Percentiles rank a stretch among this genome's conserved stretches.
phyloP scores from a whole-genome alignment of 2,113 vertebrate genomes.

The Sturnira hondurensis region DNA sequence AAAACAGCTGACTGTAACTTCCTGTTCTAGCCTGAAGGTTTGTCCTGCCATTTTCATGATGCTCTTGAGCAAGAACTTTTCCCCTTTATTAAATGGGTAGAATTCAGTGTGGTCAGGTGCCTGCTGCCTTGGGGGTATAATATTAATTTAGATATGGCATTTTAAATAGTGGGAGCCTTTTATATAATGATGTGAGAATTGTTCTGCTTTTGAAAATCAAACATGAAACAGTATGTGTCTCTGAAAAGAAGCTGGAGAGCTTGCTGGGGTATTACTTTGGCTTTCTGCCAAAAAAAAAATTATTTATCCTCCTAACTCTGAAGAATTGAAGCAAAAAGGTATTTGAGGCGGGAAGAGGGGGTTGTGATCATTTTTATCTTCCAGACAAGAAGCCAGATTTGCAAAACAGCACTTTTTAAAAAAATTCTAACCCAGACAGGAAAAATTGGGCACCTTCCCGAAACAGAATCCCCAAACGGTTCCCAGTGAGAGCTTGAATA shows the following conservation, averaged over 20 bases:
- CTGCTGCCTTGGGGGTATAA: constrained; percentile 12
- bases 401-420: not conserved
- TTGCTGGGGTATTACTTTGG: constrained; percentile 53
- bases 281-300: constrained; percentile 29
- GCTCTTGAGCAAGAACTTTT: not conserved
- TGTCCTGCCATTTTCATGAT: not conserved
- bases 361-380: constrained; percentile 38
- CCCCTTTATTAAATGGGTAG: not conserved
- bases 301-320: constrained; percentile 36
- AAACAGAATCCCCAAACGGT: constrained; percentile 20
- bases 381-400: not conserved
- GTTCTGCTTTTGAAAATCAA: constrained; percentile 65
- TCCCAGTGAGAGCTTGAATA: not conserved
- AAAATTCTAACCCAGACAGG: constrained; percentile 30
- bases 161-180: constrained; percentile 51
- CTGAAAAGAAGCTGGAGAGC: constrained; percentile 43
- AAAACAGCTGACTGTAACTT: not conserved
- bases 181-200: constrained; percentile 44
- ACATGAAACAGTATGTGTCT: constrained; percentile 53
- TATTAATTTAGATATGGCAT: constrained; percentile 66
- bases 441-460: not conserved
- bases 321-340: constrained; percentile 66
- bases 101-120: not conserved
- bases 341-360: constrained; percentile 50
- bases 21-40: not conserved